These are phyloP conservation scores for Spongilla lacustris DNA, from an alignment of 37 sponge, comb jelly and placozoan species.

Conservation along the genomic window DNA sequence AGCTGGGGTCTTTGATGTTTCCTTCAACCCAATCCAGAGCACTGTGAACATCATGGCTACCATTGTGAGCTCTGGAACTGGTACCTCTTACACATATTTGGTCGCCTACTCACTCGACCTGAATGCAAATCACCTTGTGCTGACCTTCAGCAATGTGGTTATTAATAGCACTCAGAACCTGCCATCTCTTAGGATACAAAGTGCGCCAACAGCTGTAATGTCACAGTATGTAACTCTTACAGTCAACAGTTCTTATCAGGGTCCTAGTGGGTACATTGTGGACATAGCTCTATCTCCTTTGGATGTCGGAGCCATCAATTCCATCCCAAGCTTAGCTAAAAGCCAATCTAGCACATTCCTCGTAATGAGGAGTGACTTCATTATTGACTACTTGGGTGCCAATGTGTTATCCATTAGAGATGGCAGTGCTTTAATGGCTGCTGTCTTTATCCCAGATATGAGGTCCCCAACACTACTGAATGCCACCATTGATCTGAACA, in stretches of 20 bases:
- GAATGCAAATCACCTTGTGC: constrained; percentile 65
- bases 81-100: constrained; percentile 43
- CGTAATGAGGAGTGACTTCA: constrained; percentile 79
- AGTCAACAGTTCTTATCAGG: constrained; percentile 42
- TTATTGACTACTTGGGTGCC: constrained; percentile 83
- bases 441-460: constrained; percentile 53
- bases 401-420: constrained; percentile 83
- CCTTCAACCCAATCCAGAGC: constrained; percentile 35
- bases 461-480: constrained; percentile 55
- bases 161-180: constrained; percentile 64
- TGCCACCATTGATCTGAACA: constrained; percentile 70
- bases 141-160: constrained; percentile 84
- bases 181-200: constrained; percentile 82
- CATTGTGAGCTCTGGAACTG: constrained; percentile 14
- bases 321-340: constrained; percentile 49
- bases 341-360: constrained; percentile 66
- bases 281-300: constrained; percentile 58
- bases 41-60: constrained; percentile 19
- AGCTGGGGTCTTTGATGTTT: constrained; percentile 48
- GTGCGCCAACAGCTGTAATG: constrained; percentile 45
- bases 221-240: constrained; percentile 52
- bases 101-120: constrained; percentile 65
- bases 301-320: constrained; percentile 77
- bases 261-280: constrained; percentile 69
- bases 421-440: constrained; percentile 77